Conservation (phyloP, 2,797 vertebrate genomes). For the Acipenser oxyrinchus region DNA sequence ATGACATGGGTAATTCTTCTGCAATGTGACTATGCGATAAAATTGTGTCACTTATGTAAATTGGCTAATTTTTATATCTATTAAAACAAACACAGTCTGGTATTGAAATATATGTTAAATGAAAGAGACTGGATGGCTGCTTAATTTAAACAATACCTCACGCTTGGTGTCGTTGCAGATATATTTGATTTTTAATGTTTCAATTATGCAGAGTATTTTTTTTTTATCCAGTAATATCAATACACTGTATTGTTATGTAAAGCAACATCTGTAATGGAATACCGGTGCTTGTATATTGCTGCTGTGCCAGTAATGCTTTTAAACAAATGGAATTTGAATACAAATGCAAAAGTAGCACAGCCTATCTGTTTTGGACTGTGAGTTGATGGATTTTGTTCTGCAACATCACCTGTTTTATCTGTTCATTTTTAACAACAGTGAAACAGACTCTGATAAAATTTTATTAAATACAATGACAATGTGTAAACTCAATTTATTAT, state of each 20-base stretch:
- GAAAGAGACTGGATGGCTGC: conserved; percentile 27
- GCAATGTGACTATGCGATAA: neutral
- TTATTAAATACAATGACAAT: too few relatives aligned
- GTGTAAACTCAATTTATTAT: too few relatives aligned
- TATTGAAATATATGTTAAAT: conserved; percentile 26
- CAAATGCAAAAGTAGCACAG: too few relatives aligned
- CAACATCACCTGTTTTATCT: too few relatives aligned
- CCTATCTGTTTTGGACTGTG: too few relatives aligned
- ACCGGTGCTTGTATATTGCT: too few relatives aligned
- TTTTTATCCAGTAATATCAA: conserved; percentile 21
- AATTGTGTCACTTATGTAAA: conserved; percentile 10
- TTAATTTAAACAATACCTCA: conserved; percentile 47
- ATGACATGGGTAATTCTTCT: neutral
- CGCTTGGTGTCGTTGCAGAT: neutral
- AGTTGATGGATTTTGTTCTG: too few relatives aligned
- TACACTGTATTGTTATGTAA: neutral
- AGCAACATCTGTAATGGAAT: too few relatives aligned
- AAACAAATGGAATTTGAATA: too few relatives aligned
- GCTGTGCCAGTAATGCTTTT: too few relatives aligned
- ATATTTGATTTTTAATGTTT: conserved; percentile 36
- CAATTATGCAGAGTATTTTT: conserved; percentile 29
- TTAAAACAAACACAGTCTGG: conserved; percentile 3
- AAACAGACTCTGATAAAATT: too few relatives aligned
- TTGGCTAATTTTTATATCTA: conserved; percentile 7
- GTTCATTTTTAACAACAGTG: too few relatives aligned